Evolutionary conservation across 1,140 invertebrate species (phyloP), one percentile per base, ranked within the genome.

Genomic region (Wiebesia pumilae): DNA sequence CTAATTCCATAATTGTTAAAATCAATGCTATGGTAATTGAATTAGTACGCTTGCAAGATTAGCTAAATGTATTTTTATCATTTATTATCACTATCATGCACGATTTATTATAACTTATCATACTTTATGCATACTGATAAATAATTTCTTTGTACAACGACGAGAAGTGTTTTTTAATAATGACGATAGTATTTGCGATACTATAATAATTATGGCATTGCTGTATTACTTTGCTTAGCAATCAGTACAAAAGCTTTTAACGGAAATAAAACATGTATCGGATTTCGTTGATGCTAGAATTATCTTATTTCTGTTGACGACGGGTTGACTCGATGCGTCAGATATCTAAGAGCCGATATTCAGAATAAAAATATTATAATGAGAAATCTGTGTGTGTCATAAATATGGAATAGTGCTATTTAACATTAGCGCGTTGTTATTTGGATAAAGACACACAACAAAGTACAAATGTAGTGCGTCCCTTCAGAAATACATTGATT

Each of bases 241-340:
- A 71, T 51, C 16, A 47, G 30, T 33, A 67, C 2, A 47, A 12
- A 73, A 10, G 69, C 16, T 40, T 43, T 54, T 6, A 58, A 40
- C 69, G 35, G 69, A 75, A 58, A 83, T 58, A 75, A 58, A 33
- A 33, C 33, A 12, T 83, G n/a, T 27, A 35, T 58, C 47, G 12
- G 27, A 62, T 58, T 58, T 73, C 69, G 30, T 40, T 58, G 10
- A 33, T 35, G 69, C 12, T 83, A 38, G 21, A 73, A 75, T 83
- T 83, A 83, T 75, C 69, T 83, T 83, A 73, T 83, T 83, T 40
- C 71, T 40, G 58, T 69, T 51, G 54, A n/a, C 73, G n/a, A n/a
- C 69, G 27, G 35, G 27, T n/a, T 73, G 30, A 47, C 30, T 82
- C 14, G 33, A 62, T 73, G 65, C 43, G 77, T 78, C 58, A 67